Percentiles rank a stretch among this genome's conserved stretches.
phyloP scores from a whole-genome alignment of 1,140 invertebrate species.

The Centruroides vittatus region DNA sequence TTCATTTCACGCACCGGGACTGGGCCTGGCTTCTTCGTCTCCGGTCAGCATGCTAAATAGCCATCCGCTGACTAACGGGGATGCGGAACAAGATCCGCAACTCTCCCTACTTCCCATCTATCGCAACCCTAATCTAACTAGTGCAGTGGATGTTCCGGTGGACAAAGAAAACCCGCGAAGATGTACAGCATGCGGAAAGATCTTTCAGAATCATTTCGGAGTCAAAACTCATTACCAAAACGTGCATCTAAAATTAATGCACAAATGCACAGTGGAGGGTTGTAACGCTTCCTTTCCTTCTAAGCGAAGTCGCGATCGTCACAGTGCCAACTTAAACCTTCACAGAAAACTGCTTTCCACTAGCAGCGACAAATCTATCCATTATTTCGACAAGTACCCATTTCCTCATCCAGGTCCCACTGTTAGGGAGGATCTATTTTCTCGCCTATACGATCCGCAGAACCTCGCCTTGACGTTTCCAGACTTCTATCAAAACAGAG shows the following conservation, averaged over 20 bases:
- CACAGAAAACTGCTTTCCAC: conserved; percentile 76
- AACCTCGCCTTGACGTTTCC: conserved; percentile 35
- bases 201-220: conserved; percentile 89
- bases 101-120: conserved; percentile 15
- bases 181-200: conserved; percentile 81
- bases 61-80: not conserved
- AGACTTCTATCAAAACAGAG: conserved; percentile 33
- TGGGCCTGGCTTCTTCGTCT: conserved; percentile 15
- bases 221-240: conserved; percentile 92
- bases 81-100: conserved; percentile 12
- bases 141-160: conserved; percentile 47
- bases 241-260: conserved; percentile 89
- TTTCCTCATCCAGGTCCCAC: conserved; percentile 34
- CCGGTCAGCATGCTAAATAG: not conserved
- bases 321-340: conserved; percentile 81
- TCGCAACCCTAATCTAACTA: conserved; percentile 19
- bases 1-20: conserved; percentile 21
- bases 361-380: conserved; percentile 28
- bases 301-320: conserved; percentile 77
- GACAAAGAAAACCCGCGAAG: conserved; percentile 68
- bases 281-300: conserved; percentile 93
- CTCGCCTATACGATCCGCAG: conserved; percentile 58
- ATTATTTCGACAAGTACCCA: conserved; percentile 28
- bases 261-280: conserved; percentile 90
- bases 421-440: conserved; percentile 60